Evolutionary conservation across 1,140 invertebrate species (phyloP), one percentile per base, ranked within the genome.

Genomic region (Cyclina sinensis): DNA sequence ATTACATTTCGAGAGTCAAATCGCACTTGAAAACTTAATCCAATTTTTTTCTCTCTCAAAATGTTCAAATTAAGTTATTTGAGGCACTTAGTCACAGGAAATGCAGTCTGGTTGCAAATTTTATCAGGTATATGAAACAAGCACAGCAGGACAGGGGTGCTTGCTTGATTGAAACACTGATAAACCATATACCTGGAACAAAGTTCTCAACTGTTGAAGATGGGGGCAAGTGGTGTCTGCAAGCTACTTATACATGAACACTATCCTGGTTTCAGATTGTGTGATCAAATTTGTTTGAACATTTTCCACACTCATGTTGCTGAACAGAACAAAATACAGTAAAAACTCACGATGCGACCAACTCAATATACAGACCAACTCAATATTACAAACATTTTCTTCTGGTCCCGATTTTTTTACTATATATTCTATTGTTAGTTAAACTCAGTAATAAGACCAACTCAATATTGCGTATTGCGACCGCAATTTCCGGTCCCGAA

Each of bases 81-180:
- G 24, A 78, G 74, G 74, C 74, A 78, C 46, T 78, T 78, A 51
- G 5, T 48, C 14, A 78, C 43, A 51, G 43, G 43, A 35, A 78
- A 78, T 78, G 74, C 74, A 78, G 27, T 51, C 74, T 51, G 48
- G 27, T 21, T 78, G 74, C 46, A 51, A 35, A 27, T 74, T 74
- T 74, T 74, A 78, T 78, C 74, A 78, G 46, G 46, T 78, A 37
- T 39, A 78, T 78, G 74, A 78, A 48, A 54, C 74, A 78, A 78
- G n/a, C 74, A 78, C 73, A 76, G 73, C 74, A 78, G 74, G 46
- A 51, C 46, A 48, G 46, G 3, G 46, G 30, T 12, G 74, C 39
- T 35, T n/a, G 18, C 3, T 78, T 78, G 21, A 30, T 30, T 78
- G 3, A 51, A 54, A 48, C 14, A 54, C 46, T 35, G 74, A 78